Base-by-base conservation (phyloP, 2,888 invertebrate species). In the Chrysina gloriosa region DNA sequence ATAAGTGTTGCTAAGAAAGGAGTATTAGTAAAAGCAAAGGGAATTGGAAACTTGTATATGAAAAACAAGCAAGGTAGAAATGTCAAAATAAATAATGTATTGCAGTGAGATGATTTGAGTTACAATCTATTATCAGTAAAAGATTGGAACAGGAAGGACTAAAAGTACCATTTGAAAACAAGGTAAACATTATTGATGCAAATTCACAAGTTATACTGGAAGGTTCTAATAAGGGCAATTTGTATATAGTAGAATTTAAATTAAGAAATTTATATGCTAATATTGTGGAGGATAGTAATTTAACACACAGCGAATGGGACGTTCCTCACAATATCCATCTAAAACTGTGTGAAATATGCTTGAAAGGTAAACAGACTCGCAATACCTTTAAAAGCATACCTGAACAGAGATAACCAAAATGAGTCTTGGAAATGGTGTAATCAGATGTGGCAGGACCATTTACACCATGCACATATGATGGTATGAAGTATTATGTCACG, bases 281-380 rank as follows among this genome's bases (percentile, higher is more conserved):
- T n/a, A n/a, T n/a, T n/a, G n/a, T n/a, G n/a, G 63, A 71, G 19
- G 61, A 61, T 50, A 69, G 27, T 5, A 19, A 66, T 27, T 16
- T 63, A 36, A 21, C n/a, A 7, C 74, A 76, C 63, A 71, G 72
- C 67, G 66, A 72, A 74, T 75, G 73, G 73, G 74, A 1, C 75
- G 75, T 68, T 75, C 74, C 5, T 70, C 66, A 11, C 54, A 45
- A 27, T 75, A 66, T 69, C 68, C 68, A 45, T 25, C 69, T 29
- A 36, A 36, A 34, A 31, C 25, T 21, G 14, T 70, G 74, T 70
- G 68, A 69, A 42, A 34, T 66, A 9, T 72, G 72, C 54, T 2
- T 69, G 19, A 54, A 65, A 45, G 69, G 47, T 21, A 72, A 71
- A 58, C 69, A 71, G 27, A 63, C 65, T 4, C 27, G 65, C 9